Base-by-base conservation (phyloP, 2,888 invertebrate species). In the Norana najaformis region DNA sequence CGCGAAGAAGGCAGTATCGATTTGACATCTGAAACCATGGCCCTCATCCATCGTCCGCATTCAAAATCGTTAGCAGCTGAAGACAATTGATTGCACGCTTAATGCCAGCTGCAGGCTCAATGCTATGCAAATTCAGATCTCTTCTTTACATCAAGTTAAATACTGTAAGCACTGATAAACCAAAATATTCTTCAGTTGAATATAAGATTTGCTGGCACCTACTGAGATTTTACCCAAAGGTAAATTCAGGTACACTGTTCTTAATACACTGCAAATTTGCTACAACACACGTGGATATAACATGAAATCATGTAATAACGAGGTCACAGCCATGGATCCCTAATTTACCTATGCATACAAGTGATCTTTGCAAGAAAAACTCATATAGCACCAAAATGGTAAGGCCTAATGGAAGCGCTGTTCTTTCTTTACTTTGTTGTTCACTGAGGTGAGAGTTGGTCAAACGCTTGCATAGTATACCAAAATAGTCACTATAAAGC, bases 1-100 rank as follows among this genome's bases (percentile, higher is more conserved):
- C 85, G 35, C 35, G 85, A 85, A 35, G 85, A 85, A 85, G 37
- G 35, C 37, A 69, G 37, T 85, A 85, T 85, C 85, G 85, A 85
- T 85, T 85, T 85, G 85, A 85, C 37, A 36, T 36, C 35, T 37
- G 37, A 85, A 85, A 85, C 85, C 36, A n/a, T 11, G 69, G 69
- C 69, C 30, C 69, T n/a, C 69, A n/a, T 69, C n/a, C 69, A 69
- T 69, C 69, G 69, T 69, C 69, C 11, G n/a, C 69, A 69, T 69
- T 69, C 69, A 8, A n/a, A 69, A 69, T 69, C n/a, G 69, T 69
- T n/a, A 69, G n/a, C 69, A 30, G n/a, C 69, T 11, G 69, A 69
- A 69, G 69, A 69, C 69, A 69, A 69, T 69, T 69, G 69, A 69
- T 69, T n/a, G 69, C 69, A 30, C 69, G n/a, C 69, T 69, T n/a